Base-by-base conservation (phyloP, 2,888 invertebrate species). In the Monoplex corrugatus region DNA sequence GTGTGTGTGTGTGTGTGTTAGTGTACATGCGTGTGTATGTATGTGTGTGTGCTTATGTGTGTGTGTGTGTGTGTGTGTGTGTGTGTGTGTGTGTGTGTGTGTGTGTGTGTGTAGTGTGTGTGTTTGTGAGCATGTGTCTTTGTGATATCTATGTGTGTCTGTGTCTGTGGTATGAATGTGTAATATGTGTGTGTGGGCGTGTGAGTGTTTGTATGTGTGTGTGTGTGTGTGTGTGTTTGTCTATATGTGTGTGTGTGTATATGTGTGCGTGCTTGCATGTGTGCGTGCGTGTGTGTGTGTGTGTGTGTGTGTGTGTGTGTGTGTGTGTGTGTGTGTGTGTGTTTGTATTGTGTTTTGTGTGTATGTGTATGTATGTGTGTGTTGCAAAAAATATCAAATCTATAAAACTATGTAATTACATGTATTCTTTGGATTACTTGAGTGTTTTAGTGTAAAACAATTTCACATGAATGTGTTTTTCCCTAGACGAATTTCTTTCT, bases 41-140 rank as follows among this genome's bases (percentile, higher is more conserved):
- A 16, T 28, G 72, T 28, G 72, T 32, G 72, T 10, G 72, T 28
- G 72, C 5, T 32, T 28, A 35, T 10, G 72, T 28, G 32, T 10
- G 75, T 75, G 75, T 75, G 40, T 78, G 23, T 78, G 78, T 78
- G 72, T 72, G 72, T 72, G 72, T 32, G 72, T 72, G 72, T 72
- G 35, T 35, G 72, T 72, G 72, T 72, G 72, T 72, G 78, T 43
- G 78, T 40, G 78, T 8, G 78, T 38, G 78, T 43, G 78, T 78
- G 40, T 19, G 78, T 78, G 78, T 2, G 78, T 78, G 40, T 38
- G 78, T 78, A 6, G 10, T 28, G 72, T n/a, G 32, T n/a, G 50
- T n/a, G 32, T 75, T 32, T n/a, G 72, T n/a, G 72, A 32, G 72
- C 16, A 3, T 75, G 72, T n/a, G 63, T 32, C 3, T 8, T 72